These are phyloP conservation scores for Numenius arquata DNA, from an alignment of 2,113 vertebrate species.

Conservation along the genomic window DNA sequence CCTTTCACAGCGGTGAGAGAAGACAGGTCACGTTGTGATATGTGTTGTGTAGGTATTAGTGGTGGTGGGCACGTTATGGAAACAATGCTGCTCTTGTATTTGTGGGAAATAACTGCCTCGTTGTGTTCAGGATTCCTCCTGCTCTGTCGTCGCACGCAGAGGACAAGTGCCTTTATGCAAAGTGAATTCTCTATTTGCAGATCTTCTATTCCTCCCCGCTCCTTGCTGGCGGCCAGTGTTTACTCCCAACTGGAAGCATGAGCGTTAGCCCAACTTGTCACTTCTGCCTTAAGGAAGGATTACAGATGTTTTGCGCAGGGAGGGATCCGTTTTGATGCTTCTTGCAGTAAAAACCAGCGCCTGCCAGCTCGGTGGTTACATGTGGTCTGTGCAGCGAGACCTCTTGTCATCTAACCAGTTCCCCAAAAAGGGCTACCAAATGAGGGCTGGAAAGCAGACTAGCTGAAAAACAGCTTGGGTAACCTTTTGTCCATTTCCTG, in stretches of 20 bases:
- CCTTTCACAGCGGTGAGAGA: neutral
- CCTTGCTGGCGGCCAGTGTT: neutral
- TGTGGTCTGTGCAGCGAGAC: neutral
- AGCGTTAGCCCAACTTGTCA: neutral
- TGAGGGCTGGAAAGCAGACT: neutral
- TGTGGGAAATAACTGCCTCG: rapidly evolving
- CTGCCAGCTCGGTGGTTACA: neutral
- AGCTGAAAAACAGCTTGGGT: neutral
- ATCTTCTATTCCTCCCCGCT: neutral
- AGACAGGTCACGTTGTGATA: rapidly evolving
- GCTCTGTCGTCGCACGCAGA: neutral
- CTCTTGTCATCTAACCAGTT: neutral
- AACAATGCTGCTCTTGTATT: neutral
- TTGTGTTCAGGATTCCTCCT: neutral
- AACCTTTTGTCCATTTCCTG: neutral
- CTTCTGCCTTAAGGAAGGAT: neutral
- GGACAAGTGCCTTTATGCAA: neutral
- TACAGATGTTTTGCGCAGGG: neutral
- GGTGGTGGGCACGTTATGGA: neutral
- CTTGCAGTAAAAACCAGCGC: neutral
- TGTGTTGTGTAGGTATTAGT: rapidly evolving
- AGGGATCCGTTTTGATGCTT: neutral
- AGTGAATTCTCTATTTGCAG: neutral
- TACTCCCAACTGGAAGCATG: neutral
- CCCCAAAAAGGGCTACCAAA: neutral